phyloP scores from a whole-genome alignment of 2,888 invertebrate genomes.

The Onchidella celtica region DNA sequence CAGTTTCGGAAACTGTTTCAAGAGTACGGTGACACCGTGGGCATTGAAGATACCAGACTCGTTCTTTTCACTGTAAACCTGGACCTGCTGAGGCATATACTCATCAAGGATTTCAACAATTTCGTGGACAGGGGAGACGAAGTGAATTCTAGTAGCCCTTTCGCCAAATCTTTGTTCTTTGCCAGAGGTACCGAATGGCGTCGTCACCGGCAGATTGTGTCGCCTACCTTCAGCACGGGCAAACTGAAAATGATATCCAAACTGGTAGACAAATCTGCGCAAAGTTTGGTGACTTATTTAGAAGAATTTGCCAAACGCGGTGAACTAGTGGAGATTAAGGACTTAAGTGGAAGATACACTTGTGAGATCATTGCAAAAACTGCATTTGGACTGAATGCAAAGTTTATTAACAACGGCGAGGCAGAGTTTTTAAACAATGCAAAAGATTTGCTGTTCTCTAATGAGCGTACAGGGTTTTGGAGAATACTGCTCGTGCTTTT shows the following conservation, averaged over 20 bases:
- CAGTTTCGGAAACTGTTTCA: background rate
- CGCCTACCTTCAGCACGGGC: constrained; percentile 31
- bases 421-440: constrained; percentile 6
- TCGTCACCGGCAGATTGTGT: constrained; percentile 27
- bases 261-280: background rate
- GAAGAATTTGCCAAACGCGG: constrained; percentile 3
- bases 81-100: constrained; percentile 21
- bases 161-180: constrained; percentile 36
- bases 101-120: constrained; percentile 43
- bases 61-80: constrained; percentile 21
- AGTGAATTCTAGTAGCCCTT: background rate
- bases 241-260: constrained; percentile 33
- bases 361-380: constrained; percentile 42
- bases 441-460: background rate
- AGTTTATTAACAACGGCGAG: constrained; percentile 22
- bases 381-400: constrained; percentile 32
- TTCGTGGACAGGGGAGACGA: constrained; percentile 15
- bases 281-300: background rate
- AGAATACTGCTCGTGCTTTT: background rate
- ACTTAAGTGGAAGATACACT: constrained; percentile 6
- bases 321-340: background rate
- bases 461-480: background rate
- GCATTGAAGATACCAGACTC: background rate
- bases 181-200: constrained; percentile 20
- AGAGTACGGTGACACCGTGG: constrained; percentile 33